Base-by-base conservation (phyloP, 2,888 invertebrate species). In the Thumatha senex region DNA sequence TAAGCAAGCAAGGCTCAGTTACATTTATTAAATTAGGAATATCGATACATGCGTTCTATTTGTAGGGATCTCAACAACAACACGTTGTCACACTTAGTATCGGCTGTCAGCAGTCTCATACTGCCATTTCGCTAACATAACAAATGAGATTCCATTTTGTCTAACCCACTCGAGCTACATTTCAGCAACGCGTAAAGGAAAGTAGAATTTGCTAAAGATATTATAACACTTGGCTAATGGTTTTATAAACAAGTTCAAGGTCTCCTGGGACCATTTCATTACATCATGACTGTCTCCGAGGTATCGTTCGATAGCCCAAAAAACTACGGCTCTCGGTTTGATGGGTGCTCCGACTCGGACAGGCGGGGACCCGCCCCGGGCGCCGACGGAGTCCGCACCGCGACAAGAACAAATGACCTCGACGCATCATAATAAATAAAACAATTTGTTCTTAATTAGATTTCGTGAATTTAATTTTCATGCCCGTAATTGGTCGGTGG, bases 401-500 rank as follows among this genome's bases (percentile, higher is more conserved):
- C 85, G 91, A 91, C 90, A 85, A 77, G 80, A 84, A 91, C 89
- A 89, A 91, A 91, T 91, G 89, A 89, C 89, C 86, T 72, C 82
- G 70, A 86, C 89, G 89, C 89, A 91, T 90, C 90, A 91, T 90
- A 90, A 91, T 91, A 91, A 90, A 91, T 91, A 90, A 91, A 90
- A 91, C 91, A 91, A 91, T 91, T 91, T 91, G 87, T 89, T 89
- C 88, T 89, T 91, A 91, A 91, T 91, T 91, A 91, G 91, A 91
- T 91, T 90, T 91, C 89, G 90, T 91, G 91, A 90, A 91, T 91
- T 91, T 91, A 91, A 91, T 91, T 91, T 90, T 90, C 90, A 90
- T 90, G 90, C 82, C 84, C 72, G 90, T 91, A 91, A 91, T 91
- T 88, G 90, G 91, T 89, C 89, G 89, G 91, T 86, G 86, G 88